A percentile compares a stretch with the other conserved stretches of the same genome.
Evolutionary conservation across 2,888 invertebrate genomes (phyloP).

Genomic region (Allolobophora icterica): DNA sequence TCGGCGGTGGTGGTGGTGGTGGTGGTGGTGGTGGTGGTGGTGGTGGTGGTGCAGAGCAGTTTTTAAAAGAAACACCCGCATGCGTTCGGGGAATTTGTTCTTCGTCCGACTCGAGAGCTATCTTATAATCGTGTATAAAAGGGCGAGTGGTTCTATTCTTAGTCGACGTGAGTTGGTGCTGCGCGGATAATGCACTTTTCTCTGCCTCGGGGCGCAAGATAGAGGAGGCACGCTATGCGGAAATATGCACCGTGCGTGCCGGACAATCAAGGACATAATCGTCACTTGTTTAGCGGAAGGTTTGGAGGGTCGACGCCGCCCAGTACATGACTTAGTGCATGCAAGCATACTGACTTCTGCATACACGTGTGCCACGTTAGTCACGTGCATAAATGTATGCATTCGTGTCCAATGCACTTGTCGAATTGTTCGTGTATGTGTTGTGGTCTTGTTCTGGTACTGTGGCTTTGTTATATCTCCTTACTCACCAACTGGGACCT

Average conservation of each 20-base stretch:
- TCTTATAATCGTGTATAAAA: background rate
- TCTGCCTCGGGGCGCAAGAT: background rate
- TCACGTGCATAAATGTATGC: too few relatives aligned
- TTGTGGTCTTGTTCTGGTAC: too few relatives aligned
- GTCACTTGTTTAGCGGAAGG: conserved; percentile 6
- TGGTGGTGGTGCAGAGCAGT: background rate
- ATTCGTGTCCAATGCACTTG: too few relatives aligned
- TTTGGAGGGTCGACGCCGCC: background rate
- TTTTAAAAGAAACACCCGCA: background rate
- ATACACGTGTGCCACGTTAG: too few relatives aligned
- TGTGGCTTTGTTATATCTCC: too few relatives aligned
- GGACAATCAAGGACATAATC: background rate
- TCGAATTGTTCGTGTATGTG: too few relatives aligned
- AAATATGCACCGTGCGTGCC: background rate
- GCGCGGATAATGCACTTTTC: background rate
- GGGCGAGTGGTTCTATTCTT: conserved; percentile 11
- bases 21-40: too few relatives aligned
- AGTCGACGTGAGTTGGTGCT: background rate
- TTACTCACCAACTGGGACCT: too few relatives aligned
- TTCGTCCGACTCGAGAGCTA: background rate
- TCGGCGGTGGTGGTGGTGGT: too few relatives aligned
- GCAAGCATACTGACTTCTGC: too few relatives aligned
- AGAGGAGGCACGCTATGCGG: background rate
- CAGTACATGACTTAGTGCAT: background rate
- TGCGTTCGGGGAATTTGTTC: background rate